phyloP scores from a whole-genome alignment of 2,888 invertebrate species.

The Meganola albula region DNA sequence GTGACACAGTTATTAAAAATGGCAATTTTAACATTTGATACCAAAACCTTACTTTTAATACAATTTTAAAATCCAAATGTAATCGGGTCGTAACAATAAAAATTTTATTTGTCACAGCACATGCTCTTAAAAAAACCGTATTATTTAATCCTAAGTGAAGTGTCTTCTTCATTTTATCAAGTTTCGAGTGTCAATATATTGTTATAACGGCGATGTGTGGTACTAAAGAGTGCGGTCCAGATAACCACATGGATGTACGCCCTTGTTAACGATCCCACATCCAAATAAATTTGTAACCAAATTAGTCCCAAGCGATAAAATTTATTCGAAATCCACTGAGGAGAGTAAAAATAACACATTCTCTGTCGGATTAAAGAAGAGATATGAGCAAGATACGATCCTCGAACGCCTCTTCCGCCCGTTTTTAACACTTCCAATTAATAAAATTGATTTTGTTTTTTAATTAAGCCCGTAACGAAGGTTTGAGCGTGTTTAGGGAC shows the following conservation, averaged over 20 bases:
- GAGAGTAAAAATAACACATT: conserved; percentile 77
- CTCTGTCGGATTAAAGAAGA: conserved; percentile 75
- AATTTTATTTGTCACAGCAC: conserved; percentile 53
- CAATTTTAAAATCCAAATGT: conserved; percentile 48
- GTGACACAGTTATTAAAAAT: conserved; percentile 55
- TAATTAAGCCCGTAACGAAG: conserved; percentile 73
- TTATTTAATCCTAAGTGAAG: conserved; percentile 74
- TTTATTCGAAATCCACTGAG: conserved; percentile 76
- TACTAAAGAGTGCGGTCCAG: conserved; percentile 69
- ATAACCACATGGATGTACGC: conserved; percentile 71
- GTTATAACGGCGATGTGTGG: conserved; percentile 66
- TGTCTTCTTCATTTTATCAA: conserved; percentile 76
- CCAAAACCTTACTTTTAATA: conserved; percentile 43
- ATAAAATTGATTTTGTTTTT: conserved; percentile 78
- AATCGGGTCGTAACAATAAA: conserved; percentile 59
- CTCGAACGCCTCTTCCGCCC: conserved; percentile 70
- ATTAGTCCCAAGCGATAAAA: conserved; percentile 77
- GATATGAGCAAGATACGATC: conserved; percentile 70
- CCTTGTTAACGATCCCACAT: conserved; percentile 74
- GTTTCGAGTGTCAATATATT: conserved; percentile 70
- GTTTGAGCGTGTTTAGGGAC: conserved; percentile 61
- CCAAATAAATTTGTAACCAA: conserved; percentile 79
- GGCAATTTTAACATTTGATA: conserved; percentile 52
- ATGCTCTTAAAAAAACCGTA: conserved; percentile 59
- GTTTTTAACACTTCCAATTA: conserved; percentile 78